A percentile compares a stretch with the other conserved stretches of the same genome.
Conservation (phyloP, 2,113 vertebrate genomes). For the Myiopsitta monachus region DNA sequence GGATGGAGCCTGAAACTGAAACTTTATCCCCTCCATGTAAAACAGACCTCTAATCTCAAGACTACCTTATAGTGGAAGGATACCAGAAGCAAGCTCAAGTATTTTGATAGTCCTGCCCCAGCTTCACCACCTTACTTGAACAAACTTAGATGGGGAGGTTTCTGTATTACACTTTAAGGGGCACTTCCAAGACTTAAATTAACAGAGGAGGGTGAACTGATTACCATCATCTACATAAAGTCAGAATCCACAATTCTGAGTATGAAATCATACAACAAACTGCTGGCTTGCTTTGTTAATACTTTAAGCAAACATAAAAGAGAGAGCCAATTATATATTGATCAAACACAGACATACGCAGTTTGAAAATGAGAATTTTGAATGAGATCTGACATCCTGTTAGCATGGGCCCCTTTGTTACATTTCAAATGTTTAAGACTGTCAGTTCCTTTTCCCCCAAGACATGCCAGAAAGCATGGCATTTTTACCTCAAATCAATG, state of each 20-base stretch:
- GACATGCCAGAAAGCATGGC: not conserved
- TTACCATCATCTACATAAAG: not conserved
- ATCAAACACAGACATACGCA: not conserved
- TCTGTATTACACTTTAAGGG: not conserved
- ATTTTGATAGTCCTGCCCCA: not conserved
- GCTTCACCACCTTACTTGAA: not conserved
- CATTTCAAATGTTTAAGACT: not conserved
- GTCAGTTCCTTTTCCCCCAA: not conserved
- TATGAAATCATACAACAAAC: not conserved
- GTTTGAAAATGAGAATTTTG: not conserved
- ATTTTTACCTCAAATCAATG: not conserved
- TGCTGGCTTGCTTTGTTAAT: not conserved
- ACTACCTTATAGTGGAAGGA: not conserved
- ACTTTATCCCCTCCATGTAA: not conserved
- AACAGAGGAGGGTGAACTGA: not conserved
- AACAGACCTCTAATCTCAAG: not conserved
- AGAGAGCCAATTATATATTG: not conserved
- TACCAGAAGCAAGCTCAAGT: not conserved
- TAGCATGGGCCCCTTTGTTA: not conserved
- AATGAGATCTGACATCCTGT: not conserved
- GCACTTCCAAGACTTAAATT: not conserved
- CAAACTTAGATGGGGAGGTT: not conserved
- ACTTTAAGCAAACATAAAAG: not conserved
- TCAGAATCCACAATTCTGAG: not conserved
- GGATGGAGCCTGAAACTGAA: not conserved